Percentiles rank a stretch among this genome's conserved stretches.
phyloP scores from a whole-genome alignment of 2,888 invertebrate genomes.

The Drosophila barbarae region DNA sequence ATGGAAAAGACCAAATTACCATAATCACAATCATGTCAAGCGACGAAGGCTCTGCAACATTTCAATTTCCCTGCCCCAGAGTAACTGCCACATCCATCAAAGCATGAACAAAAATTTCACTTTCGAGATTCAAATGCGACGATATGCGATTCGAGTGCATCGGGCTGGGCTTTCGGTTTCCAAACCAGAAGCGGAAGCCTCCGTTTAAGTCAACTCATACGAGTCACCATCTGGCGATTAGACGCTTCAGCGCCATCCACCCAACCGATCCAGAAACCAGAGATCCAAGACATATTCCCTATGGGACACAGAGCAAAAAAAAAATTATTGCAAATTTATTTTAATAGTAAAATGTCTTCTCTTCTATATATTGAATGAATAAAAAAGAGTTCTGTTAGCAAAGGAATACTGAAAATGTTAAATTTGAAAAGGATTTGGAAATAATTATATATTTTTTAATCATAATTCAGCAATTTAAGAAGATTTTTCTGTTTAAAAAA shows the following conservation, averaged over 20 bases:
- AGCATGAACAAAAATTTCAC: slow-evolving; percentile 51
- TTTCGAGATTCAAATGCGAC: slow-evolving; percentile 48
- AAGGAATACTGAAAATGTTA: fast-evolving
- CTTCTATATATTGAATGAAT: no score
- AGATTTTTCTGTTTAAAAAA: background rate
- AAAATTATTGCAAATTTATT: background rate
- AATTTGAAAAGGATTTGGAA: background rate
- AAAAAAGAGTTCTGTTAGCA: fast-evolving
- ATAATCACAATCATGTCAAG: slow-evolving; percentile 34
- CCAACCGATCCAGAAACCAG: slow-evolving; percentile 25
- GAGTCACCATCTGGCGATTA: slow-evolving; percentile 41
- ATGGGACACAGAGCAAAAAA: slow-evolving; percentile 5
- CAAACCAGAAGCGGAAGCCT: slow-evolving; percentile 57
- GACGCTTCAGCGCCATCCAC: slow-evolving; percentile 45
- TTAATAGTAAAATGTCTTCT: background rate
- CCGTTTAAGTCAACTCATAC: slow-evolving; percentile 35
- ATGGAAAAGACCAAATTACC: slow-evolving; percentile 10
- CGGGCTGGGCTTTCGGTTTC: slow-evolving; percentile 57
- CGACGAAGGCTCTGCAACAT: slow-evolving; percentile 25
- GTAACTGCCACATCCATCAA: slow-evolving; percentile 25
- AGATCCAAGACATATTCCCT: slow-evolving; percentile 22
- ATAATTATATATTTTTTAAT: background rate
- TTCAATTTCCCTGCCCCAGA: slow-evolving; percentile 35
- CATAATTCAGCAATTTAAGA: background rate
- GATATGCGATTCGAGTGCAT: slow-evolving; percentile 36